Evolutionary conservation across 2,113 vertebrate genomes (phyloP).

Genomic region (Phycodurus eques): DNA sequence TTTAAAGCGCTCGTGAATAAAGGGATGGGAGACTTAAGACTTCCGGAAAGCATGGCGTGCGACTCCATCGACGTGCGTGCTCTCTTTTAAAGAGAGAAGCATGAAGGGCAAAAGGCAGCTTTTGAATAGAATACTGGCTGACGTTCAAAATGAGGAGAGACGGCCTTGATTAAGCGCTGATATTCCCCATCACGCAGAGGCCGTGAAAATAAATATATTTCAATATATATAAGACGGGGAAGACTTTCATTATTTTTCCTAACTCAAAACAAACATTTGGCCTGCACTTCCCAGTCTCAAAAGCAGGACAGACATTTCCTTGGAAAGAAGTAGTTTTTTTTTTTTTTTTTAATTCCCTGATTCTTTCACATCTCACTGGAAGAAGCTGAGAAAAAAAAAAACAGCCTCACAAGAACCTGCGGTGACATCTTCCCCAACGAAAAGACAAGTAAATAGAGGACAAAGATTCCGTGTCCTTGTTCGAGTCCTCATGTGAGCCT

Average conservation of each 20-base stretch:
- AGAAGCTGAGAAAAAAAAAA: conserved; percentile 42
- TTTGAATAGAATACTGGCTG: conserved; percentile 74
- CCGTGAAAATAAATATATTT: conserved; percentile 68
- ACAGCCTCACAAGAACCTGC: conserved; percentile 40
- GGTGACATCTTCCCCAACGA: conserved; percentile 34
- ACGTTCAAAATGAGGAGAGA: conserved; percentile 56
- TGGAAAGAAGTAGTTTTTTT: conserved; percentile 30
- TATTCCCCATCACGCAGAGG: conserved; percentile 51
- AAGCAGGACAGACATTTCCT: conserved; percentile 49
- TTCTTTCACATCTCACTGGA: conserved; percentile 39
- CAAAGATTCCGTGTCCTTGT: conserved; percentile 45
- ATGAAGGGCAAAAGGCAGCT: conserved; percentile 64
- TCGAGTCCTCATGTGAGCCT: conserved; percentile 55
- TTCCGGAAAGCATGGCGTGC: background rate
- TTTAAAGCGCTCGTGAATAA: background rate
- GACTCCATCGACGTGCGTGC: background rate
- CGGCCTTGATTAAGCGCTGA: conserved; percentile 47
- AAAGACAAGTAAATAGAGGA: conserved; percentile 3
- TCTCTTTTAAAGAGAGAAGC: conserved; percentile 44
- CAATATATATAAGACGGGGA: conserved; percentile 35
- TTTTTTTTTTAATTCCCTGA: conserved; percentile 10
- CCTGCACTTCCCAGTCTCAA: conserved; percentile 40
- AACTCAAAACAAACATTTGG: conserved; percentile 61
- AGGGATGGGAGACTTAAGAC: background rate
- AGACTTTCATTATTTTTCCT: conserved; percentile 40